These are phyloP conservation scores for Crotalus tigris DNA, from an alignment of 2,113 vertebrate species.

Conservation along the genomic window DNA sequence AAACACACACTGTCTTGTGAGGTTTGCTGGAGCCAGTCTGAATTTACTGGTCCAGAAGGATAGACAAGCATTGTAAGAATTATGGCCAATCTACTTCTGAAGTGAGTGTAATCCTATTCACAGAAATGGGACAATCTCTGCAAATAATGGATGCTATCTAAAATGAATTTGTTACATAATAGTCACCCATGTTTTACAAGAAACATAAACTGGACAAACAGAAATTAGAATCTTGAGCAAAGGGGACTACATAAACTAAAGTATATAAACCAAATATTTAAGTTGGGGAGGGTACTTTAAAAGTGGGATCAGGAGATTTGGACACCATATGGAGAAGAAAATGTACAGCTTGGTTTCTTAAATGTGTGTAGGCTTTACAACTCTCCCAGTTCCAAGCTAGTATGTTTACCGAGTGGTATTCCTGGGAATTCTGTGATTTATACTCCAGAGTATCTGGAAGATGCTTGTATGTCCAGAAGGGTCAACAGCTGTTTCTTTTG, in stretches of 20 bases:
- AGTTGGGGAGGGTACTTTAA: background rate
- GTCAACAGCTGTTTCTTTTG: slow-evolving; percentile 5
- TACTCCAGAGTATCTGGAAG: accelerated
- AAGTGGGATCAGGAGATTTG: background rate
- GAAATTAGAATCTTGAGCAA: background rate
- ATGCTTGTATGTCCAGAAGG: accelerated
- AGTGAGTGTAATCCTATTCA: background rate
- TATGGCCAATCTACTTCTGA: background rate
- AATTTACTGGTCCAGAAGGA: background rate
- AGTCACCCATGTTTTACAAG: background rate
- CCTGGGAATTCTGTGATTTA: background rate
- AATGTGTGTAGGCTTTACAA: background rate
- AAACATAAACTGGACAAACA: background rate
- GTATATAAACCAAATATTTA: background rate
- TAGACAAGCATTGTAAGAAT: background rate
- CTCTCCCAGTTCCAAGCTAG: background rate
- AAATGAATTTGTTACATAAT: background rate
- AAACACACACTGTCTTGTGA: background rate
- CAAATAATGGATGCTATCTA: background rate
- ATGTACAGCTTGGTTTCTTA: background rate
- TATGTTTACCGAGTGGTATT: background rate
- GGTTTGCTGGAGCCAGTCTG: background rate
- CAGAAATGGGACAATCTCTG: background rate
- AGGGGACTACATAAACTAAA: background rate
- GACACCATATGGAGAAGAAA: background rate